Evolutionary conservation across 2,113 vertebrate genomes (phyloP).

Genomic region (Sula dactylatra): DNA sequence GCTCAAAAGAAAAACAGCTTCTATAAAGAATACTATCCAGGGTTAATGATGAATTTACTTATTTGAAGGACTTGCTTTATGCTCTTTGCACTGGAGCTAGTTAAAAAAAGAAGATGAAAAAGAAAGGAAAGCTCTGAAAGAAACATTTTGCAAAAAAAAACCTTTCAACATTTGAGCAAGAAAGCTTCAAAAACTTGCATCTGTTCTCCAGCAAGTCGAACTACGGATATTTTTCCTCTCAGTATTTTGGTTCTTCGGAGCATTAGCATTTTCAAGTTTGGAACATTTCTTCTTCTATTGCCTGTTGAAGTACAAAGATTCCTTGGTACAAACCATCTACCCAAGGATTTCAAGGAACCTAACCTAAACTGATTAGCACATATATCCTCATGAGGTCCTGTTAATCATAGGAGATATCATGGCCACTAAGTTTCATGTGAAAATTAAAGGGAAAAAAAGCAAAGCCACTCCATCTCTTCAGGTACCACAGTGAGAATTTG

Average conservation of each 20-base stretch:
- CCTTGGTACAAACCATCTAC: background rate
- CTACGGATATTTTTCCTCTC: background rate
- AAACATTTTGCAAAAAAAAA: background rate
- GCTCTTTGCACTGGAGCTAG: background rate
- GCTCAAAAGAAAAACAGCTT: background rate
- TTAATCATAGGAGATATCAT: background rate
- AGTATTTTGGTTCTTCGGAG: background rate
- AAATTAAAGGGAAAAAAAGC: background rate
- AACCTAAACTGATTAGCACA: background rate
- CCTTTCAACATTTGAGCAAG: background rate
- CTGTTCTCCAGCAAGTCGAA: background rate
- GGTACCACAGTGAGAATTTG: background rate
- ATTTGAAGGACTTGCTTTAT: background rate
- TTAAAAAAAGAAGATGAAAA: slow-evolving; percentile 1
- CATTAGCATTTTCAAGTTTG: background rate
- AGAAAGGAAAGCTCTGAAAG: slow-evolving; percentile 4
- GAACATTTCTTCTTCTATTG: background rate
- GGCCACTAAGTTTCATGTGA: background rate
- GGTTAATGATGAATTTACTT: background rate
- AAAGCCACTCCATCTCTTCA: background rate
- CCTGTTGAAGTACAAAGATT: background rate
- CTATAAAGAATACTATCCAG: background rate
- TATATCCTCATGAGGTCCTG: background rate
- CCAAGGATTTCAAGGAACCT: background rate
- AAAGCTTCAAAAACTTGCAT: slow-evolving; percentile 26